phyloP scores from a whole-genome alignment of 2,888 invertebrate species.

The Sisyra nigra region DNA sequence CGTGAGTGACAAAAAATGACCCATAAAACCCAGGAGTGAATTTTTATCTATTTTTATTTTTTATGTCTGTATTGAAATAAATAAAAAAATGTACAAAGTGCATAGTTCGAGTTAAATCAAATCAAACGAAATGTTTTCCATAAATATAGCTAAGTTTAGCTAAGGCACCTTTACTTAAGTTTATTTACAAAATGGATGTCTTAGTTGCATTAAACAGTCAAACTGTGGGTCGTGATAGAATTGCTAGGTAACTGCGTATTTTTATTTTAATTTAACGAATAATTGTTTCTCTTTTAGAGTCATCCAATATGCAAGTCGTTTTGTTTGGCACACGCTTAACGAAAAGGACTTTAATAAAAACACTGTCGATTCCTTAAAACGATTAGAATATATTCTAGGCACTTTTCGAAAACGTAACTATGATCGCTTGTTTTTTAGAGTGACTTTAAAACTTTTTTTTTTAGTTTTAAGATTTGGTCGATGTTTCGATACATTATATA shows the following conservation, averaged over 20 bases:
- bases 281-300: constrained; percentile 34
- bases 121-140: no score
- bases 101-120: no score
- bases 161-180: no score
- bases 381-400: constrained; percentile 66
- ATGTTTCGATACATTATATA: constrained; percentile 65
- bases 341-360: constrained; percentile 35
- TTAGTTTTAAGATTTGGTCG: constrained; percentile 74
- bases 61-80: no score
- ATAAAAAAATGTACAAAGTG: no score
- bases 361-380: constrained; percentile 58
- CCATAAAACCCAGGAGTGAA: no score
- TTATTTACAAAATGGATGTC: constrained; percentile 24
- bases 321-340: constrained; percentile 64
- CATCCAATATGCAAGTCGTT: constrained; percentile 64
- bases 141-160: no score
- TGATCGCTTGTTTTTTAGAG: background rate
- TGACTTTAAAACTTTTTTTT: constrained; percentile 18
- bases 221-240: constrained; percentile 32
- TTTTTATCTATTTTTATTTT: no score
- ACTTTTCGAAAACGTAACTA: constrained; percentile 71
- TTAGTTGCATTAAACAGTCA: constrained; percentile 30
- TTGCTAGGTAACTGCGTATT: constrained; percentile 24
- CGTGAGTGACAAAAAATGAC: no score
- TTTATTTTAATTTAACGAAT: constrained; percentile 7